Evolutionary conservation across 1,140 invertebrate species (phyloP), one percentile per base, ranked within the genome.

Genomic region (Pentalonia nigronervosa): DNA sequence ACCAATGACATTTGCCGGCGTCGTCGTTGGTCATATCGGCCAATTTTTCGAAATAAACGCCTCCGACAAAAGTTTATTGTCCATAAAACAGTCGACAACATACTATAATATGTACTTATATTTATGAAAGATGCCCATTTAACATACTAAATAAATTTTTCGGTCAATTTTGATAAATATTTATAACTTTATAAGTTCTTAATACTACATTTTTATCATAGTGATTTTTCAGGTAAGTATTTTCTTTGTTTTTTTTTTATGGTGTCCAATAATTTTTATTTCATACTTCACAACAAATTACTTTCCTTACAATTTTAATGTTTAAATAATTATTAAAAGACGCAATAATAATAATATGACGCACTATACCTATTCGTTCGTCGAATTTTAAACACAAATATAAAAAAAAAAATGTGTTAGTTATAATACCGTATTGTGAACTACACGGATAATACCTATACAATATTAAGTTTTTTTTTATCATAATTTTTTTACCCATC

Each of bases 11-110:
- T 90, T 67, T 11, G 56, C 14, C n/a, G 30, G 47, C 84, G 41
- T 34, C 47, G 41, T 41, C 41, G 41, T 41, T 4, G 20, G 47
- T 88, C 30, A 47, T 88, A 50, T 88, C 86, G 86, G 86, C 86
- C 47, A 88, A 88, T 56, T 90, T 47, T 90, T 34, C 34, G 50
- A 90, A 91, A 81, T 91, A 91, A 67, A 81, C 90, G 25, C n/a
- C 45, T 67, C 47, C 34, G 47, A 47, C 91, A 47, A 34, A 81
- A 76, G 47, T 83, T 83, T 84, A 50, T 83, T 21, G 76, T 81
- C n/a, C 30, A 92, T 92, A 84, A 84, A 92, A 83, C 47, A 47
- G 3, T 90, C 34, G 21, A 56, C n/a, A 25, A 11, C 47, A 34
- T 50, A 53, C 21, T 41, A 41, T 41, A 21, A 23, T 53, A 53